A percentile compares a stretch with the other conserved stretches of the same genome.
Evolutionary conservation across 2,888 invertebrate genomes (phyloP).

Genomic region (Cryptophagus acutangulus): DNA sequence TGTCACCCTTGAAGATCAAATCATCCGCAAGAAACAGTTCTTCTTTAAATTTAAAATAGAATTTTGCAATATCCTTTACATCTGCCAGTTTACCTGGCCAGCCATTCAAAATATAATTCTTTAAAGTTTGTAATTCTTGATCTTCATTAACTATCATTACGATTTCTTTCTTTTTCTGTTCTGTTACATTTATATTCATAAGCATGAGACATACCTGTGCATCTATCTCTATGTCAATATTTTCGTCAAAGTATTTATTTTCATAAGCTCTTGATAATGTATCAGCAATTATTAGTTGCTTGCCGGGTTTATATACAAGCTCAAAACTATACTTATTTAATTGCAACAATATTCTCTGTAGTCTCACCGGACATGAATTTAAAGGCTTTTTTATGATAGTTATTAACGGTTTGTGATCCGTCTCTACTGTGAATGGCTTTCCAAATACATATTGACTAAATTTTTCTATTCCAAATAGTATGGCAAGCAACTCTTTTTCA

Average conservation of each 20-base stretch:
- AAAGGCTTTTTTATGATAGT: conserved; percentile 16
- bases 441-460: conserved; percentile 10
- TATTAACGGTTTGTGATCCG: conserved; percentile 21
- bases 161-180: conserved; percentile 15
- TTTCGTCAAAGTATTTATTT: conserved; percentile 12
- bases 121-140: conserved; percentile 22
- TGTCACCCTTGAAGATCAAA: conserved; percentile 20
- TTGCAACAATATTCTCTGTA: conserved; percentile 16
- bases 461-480: conserved; percentile 6
- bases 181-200: conserved; percentile 4
- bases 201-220: conserved; percentile 14
- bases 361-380: conserved; percentile 13
- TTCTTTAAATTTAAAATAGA: conserved; percentile 15
- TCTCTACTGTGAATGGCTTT: conserved; percentile 18
- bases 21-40: conserved; percentile 15
- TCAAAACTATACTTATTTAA: conserved; percentile 16
- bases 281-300: conserved; percentile 19
- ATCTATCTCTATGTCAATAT: conserved; percentile 12
- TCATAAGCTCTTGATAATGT: conserved; percentile 17
- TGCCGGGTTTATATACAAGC: conserved; percentile 17
- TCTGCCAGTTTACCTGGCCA: conserved; percentile 25
- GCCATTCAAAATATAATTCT: conserved; percentile 22
- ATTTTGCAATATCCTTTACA: conserved; percentile 12
- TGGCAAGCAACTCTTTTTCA: conserved; percentile 8
- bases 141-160: conserved; percentile 17